These are phyloP conservation scores for Okamejei kenojei DNA, from an alignment of 2,797 vertebrate species.

Conservation along the genomic window DNA sequence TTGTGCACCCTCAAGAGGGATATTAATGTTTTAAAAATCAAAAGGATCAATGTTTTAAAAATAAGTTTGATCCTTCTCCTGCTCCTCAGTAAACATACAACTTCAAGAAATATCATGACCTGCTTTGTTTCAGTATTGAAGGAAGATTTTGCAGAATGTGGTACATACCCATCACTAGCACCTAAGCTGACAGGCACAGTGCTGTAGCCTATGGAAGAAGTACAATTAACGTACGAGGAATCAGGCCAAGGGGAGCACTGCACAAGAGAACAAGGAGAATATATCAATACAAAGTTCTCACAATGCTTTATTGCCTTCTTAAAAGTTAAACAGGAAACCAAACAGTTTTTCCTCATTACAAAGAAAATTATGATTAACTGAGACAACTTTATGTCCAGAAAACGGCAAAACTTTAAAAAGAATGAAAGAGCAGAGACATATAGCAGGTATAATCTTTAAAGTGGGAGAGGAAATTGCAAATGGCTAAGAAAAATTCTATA, in stretches of 20 bases:
- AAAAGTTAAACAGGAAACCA: not conserved
- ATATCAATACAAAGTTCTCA: not conserved
- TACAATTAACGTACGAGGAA: constrained; percentile 65
- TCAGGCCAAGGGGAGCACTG: constrained; percentile 93
- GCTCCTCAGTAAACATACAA: not conserved
- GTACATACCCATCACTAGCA: constrained; percentile 74
- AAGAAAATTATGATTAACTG: not conserved
- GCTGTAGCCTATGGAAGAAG: constrained; percentile 76
- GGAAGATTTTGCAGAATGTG: constrained; percentile 39
- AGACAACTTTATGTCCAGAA: not conserved
- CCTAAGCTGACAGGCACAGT: constrained; percentile 75
- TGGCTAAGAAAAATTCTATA: not conserved
- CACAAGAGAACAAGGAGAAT: not conserved
- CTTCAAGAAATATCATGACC: too few species aligned
- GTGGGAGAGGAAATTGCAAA: not conserved
- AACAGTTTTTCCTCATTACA: not conserved
- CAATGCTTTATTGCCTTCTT: not conserved
- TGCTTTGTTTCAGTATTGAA: too few species aligned
- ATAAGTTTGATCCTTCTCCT: not conserved
- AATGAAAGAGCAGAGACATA: not conserved
- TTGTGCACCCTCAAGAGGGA: not conserved
- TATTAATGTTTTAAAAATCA: not conserved
- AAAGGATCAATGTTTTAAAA: not conserved
- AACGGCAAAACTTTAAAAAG: not conserved
- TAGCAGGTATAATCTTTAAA: not conserved